These are phyloP conservation scores for Diorhabda elongata DNA, from an alignment of 1,140 invertebrate genomes.

Conservation along the genomic window DNA sequence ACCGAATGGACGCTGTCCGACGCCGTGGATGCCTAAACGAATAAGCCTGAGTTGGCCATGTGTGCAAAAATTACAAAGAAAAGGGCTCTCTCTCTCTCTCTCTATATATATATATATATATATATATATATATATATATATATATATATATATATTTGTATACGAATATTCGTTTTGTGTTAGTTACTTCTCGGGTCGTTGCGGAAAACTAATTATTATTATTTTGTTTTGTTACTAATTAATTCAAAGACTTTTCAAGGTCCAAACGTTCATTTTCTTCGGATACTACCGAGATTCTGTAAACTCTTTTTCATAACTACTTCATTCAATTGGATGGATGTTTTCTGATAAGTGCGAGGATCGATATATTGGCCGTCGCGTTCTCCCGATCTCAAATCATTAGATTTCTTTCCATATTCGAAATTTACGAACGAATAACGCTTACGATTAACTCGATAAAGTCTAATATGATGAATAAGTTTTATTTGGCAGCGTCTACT, in stretches of 20 bases:
- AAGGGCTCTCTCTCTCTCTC: conserved; percentile 18
- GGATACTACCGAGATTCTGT: too few species aligned
- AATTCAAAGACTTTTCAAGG: background rate
- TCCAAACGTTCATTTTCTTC: too few species aligned
- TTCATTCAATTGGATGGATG: too few species aligned
- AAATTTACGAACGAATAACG: too few species aligned
- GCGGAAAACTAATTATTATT: conserved; percentile 21
- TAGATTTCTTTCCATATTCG: too few species aligned
- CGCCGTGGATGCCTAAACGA: conserved; percentile 29
- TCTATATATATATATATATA: background rate
- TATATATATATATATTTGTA: background rate
- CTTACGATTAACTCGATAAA: too few species aligned
- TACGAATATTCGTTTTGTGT: conserved; percentile 23
- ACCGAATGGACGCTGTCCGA: conserved; percentile 23
- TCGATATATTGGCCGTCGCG: too few species aligned
- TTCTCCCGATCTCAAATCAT: too few species aligned
- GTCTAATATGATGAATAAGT: too few species aligned
- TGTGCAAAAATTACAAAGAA: conserved; percentile 37
- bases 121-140: background rate
- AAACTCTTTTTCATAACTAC: too few species aligned
- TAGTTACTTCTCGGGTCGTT: conserved; percentile 13
- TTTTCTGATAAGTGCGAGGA: too few species aligned
- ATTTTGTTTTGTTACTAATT: background rate
- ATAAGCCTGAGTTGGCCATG: conserved; percentile 34
- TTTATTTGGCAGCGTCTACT: too few species aligned